These are phyloP conservation scores for Creontiades dilutus DNA, from an alignment of 2,888 invertebrate genomes.

Conservation along the genomic window DNA sequence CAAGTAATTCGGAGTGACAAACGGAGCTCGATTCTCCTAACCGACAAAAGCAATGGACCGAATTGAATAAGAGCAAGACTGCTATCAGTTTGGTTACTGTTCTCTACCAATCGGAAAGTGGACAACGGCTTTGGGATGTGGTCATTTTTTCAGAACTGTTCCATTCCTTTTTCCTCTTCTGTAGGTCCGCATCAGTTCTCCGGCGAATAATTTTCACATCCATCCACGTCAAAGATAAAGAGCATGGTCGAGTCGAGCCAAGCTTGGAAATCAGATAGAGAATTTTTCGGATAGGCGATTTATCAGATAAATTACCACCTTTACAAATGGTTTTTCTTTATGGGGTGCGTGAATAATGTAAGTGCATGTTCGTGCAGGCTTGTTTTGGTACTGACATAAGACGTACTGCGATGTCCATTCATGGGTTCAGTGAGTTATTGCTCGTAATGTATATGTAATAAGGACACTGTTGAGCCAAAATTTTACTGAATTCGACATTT, in stretches of 20 bases:
- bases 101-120: neutral
- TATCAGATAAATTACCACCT: neutral
- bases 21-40: neutral
- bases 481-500: too few relatives aligned
- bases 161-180: neutral
- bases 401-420: too few relatives aligned
- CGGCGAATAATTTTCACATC: neutral
- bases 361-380: too few relatives aligned
- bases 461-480: too few relatives aligned
- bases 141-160: constrained; percentile 1
- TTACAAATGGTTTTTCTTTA: too few relatives aligned
- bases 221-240: neutral
- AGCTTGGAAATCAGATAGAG: neutral
- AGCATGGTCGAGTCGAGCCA: neutral
- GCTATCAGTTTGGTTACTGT: neutral
- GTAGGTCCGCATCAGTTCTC: neutral
- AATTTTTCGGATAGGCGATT: neutral
- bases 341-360: too few relatives aligned
- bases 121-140: neutral
- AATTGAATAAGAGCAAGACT: neutral
- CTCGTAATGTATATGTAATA: too few relatives aligned
- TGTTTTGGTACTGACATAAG: too few relatives aligned
- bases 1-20: neutral
- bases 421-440: too few relatives aligned
- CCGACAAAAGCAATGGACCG: neutral